A percentile compares a stretch with the other conserved stretches of the same genome.
Conservation (phyloP, 2,113 vertebrate species). For the Lontra canadensis region DNA sequence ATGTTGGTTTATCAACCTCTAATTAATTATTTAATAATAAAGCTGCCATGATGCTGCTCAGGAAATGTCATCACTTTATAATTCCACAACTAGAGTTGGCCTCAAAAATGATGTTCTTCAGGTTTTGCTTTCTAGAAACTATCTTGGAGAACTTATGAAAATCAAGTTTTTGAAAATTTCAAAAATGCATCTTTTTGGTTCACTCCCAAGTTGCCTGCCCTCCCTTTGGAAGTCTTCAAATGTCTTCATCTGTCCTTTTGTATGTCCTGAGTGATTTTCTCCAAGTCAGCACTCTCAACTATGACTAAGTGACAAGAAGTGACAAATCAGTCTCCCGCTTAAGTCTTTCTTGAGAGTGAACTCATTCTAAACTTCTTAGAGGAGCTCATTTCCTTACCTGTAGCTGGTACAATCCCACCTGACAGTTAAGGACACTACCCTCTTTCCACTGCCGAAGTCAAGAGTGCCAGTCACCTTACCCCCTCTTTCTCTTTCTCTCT, state of each 20-base stretch:
- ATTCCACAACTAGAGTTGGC: not conserved
- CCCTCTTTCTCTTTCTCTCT: not conserved
- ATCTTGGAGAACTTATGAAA: not conserved
- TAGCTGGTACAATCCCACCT: not conserved
- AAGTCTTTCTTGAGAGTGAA: not conserved
- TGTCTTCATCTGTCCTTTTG: not conserved
- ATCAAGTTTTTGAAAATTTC: not conserved
- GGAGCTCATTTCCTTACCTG: not conserved
- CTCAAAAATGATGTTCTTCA: not conserved
- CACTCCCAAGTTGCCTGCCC: not conserved
- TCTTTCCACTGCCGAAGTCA: not conserved
- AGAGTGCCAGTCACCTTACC: not conserved
- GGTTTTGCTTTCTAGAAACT: not conserved
- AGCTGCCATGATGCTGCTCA: not conserved
- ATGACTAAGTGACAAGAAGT: not conserved
- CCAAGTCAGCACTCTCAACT: not conserved
- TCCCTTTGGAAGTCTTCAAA: not conserved
- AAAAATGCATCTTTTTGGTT: not conserved
- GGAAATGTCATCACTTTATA: not conserved
- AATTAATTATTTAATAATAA: not conserved
- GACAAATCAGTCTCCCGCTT: not conserved
- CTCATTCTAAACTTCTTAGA: not conserved
- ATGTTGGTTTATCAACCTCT: not conserved
- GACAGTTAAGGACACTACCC: not conserved
- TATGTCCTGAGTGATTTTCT: not conserved